Base-by-base conservation (phyloP, 2,888 invertebrate species). In the Colostygia pectinataria region DNA sequence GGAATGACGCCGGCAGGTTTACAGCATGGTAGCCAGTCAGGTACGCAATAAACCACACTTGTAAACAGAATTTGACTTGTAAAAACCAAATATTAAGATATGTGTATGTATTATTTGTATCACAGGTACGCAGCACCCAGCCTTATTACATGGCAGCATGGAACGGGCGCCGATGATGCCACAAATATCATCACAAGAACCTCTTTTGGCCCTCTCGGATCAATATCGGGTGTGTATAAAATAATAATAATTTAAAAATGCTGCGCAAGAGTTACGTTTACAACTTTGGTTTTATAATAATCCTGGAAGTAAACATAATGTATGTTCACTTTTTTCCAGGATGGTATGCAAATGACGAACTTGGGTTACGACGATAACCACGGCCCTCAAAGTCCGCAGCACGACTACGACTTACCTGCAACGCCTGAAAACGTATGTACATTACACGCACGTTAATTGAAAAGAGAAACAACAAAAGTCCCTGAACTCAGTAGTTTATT, bases 391-490 rank as follows among this genome's bases (percentile, higher is more conserved):
- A 93, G 78, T 92, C 94, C 73, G 84, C 93, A 93, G 56, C 95
- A 94, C 67, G 96, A 96, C 72, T 95, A 95, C 74, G 96, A 96
- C 71, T 93, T 95, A 67, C 96, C 96, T 31, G 93, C 94, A 46
- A 95, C 96, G 42, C 95, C 94, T 59, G 96, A 95, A 74, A 95
- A 94, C 63, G 96, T 96, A 89, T 91, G 94, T 91, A 44, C n/a
- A n/a, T 29, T 29, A n/a, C n/a, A n/a, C n/a, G n/a, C n/a, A n/a
- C n/a, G n/a, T n/a, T n/a, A n/a, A n/a, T n/a, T n/a, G n/a, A n/a
- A n/a, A n/a, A n/a, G n/a, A n/a, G n/a, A n/a, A n/a, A n/a, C n/a
- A n/a, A n/a, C n/a, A n/a, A n/a, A n/a, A n/a, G n/a, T n/a, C n/a
- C n/a, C n/a, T n/a, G n/a, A n/a, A n/a, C n/a, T n/a, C n/a, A n/a